These are phyloP conservation scores for Porites lobata DNA, from an alignment of 92 coral and sea anemone genomes.

Conservation along the genomic window DNA sequence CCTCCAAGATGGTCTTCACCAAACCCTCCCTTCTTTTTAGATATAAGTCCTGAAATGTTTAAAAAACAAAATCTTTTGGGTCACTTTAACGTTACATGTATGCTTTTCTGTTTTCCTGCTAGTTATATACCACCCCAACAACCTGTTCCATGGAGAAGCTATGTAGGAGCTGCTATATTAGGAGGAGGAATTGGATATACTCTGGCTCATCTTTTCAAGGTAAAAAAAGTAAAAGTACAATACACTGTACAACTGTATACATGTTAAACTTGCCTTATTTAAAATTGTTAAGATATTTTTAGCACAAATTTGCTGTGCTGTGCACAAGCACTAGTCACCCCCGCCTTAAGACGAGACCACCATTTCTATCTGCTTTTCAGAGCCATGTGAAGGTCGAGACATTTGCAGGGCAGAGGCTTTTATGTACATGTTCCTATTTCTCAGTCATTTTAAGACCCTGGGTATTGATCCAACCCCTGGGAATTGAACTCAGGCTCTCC, in stretches of 20 bases:
- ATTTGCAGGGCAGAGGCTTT: no score
- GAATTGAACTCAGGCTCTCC: no score
- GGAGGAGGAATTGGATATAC: conserved; percentile 86
- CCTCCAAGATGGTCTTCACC: no score
- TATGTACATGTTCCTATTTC: no score
- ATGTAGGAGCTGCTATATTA: conserved; percentile 81
- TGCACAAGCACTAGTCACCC: background rate
- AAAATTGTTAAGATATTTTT: background rate
- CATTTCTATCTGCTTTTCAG: no score
- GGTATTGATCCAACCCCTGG: no score
- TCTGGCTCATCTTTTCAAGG: conserved; percentile 83
- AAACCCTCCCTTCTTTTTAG: no score
- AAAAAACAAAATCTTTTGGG: background rate
- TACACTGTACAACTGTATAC: background rate
- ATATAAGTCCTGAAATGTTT: background rate
- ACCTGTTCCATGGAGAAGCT: conserved; percentile 82
- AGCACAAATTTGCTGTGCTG: background rate
- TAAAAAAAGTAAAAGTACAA: background rate
- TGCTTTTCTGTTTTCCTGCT: background rate
- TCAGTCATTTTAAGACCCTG: no score
- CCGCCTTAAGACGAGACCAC: no score
- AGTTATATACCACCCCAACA: conserved; percentile 20
- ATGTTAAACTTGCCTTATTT: background rate
- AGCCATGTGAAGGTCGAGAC: no score
- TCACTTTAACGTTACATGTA: background rate